Conservation (phyloP, 2,113 vertebrate species). For the Paramormyrops kingsleyae region DNA sequence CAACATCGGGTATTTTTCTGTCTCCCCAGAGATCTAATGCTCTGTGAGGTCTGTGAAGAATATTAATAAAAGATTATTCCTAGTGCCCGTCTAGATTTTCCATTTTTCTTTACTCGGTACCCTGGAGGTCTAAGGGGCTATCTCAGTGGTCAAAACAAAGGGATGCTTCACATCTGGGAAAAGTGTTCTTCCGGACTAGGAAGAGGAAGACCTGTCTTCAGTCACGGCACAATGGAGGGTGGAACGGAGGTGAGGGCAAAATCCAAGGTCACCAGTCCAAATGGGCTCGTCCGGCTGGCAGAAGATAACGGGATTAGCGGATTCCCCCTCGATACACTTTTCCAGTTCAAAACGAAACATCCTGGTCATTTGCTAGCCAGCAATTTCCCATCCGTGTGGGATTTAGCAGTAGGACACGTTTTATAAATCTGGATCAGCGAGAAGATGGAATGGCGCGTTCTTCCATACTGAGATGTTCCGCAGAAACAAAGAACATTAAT, state of each 20-base stretch:
- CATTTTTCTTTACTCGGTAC: conserved; percentile 45
- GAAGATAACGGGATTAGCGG: conserved; percentile 9
- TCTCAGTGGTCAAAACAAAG: conserved; percentile 64
- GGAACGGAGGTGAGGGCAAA: not conserved
- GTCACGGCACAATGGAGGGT: not conserved
- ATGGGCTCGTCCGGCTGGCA: not conserved
- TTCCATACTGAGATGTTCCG: not conserved
- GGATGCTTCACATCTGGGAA: conserved; percentile 60
- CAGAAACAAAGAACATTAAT: not conserved
- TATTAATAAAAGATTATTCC: conserved; percentile 66
- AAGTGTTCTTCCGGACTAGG: conserved; percentile 20
- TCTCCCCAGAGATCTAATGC: conserved; percentile 60
- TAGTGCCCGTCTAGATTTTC: conserved; percentile 63
- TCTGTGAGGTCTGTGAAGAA: conserved; percentile 62
- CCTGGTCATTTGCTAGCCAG: not conserved
- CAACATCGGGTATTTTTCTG: conserved; percentile 65
- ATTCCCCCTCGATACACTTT: not conserved
- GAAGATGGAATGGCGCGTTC: not conserved
- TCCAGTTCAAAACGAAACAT: conserved; percentile 10
- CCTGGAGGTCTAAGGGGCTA: conserved; percentile 70
- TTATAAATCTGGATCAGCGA: not conserved
- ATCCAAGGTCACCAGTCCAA: not conserved
- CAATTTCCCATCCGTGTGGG: conserved; percentile 7
- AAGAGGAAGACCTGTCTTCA: not conserved
- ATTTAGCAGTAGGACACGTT: conserved; percentile 5